A percentile compares a stretch with the other conserved stretches of the same genome.
These are phyloP conservation scores for Trachymyrmex cornetzi DNA, from an alignment of 1,140 invertebrate genomes.

Conservation along the genomic window DNA sequence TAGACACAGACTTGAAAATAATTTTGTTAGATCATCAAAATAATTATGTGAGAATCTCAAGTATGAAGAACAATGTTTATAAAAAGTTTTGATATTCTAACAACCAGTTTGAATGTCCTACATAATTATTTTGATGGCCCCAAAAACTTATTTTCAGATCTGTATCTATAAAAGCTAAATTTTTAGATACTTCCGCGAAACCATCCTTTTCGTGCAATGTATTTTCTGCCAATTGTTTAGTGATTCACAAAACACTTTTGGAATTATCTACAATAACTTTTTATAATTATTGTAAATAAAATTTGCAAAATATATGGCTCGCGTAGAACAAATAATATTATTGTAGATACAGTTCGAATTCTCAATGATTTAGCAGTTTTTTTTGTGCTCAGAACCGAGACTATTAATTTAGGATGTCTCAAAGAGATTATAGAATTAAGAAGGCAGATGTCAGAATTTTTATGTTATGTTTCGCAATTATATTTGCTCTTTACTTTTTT, in stretches of 20 bases:
- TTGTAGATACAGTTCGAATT: not conserved
- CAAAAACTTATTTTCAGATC: too few relatives aligned
- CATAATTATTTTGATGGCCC: too few relatives aligned
- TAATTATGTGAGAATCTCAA: too few relatives aligned
- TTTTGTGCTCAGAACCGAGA: not conserved
- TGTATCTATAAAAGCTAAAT: too few relatives aligned
- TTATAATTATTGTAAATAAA: not conserved
- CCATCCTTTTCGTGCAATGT: too few relatives aligned
- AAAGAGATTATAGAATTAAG: not conserved
- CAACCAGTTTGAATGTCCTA: too few relatives aligned
- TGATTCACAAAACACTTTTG: not conserved
- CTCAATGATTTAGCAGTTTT: not conserved
- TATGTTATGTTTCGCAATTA: not conserved
- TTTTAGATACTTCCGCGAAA: too few relatives aligned
- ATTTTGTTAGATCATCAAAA: too few relatives aligned
- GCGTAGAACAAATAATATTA: not conserved
- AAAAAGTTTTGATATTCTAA: too few relatives aligned
- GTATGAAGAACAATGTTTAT: too few relatives aligned
- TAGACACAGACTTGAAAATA: too few relatives aligned
- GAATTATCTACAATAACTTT: not conserved
- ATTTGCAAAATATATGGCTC: not conserved
- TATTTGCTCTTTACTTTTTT: not conserved
- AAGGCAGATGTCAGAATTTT: not conserved
- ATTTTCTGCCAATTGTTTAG: not conserved
- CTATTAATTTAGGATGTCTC: not conserved